phyloP scores from a whole-genome alignment of 2,113 vertebrate species.

The Marcusenius ussheri region DNA sequence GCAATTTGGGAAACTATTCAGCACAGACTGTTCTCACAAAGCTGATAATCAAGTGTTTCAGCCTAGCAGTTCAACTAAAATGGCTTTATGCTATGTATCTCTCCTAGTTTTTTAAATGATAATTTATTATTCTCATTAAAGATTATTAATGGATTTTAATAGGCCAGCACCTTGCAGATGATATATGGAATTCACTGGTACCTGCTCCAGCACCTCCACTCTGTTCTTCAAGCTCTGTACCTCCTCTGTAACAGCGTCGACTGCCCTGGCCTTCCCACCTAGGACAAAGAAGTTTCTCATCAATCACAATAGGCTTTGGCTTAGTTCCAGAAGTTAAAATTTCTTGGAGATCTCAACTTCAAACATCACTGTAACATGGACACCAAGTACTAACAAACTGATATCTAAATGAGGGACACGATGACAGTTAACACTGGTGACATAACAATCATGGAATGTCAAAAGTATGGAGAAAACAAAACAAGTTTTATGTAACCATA shows the following conservation, averaged over 20 bases:
- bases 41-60: neutral
- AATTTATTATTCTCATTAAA: too few species aligned
- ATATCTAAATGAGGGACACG: neutral
- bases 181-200: constrained; percentile 34
- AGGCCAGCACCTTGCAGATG: neutral
- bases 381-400: neutral
- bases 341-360: neutral
- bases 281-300: constrained; percentile 23
- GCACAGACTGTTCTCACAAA: neutral
- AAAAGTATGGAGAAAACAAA: constrained; percentile 29
- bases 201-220: constrained; percentile 78
- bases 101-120: neutral
- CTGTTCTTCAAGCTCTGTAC: constrained; percentile 65
- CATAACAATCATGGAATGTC: neutral
- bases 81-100: neutral
- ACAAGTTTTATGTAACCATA: constrained; percentile 16
- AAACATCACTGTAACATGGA: neutral
- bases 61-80: neutral
- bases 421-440: neutral
- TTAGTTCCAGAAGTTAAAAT: neutral
- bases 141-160: neutral
- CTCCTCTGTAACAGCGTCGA: constrained; percentile 65
- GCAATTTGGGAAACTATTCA: neutral
- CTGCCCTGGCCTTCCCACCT: constrained; percentile 45
- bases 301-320: neutral